Evolutionary conservation across 2,113 vertebrate species (phyloP).

Genomic region (Centrocercus urophasianus): DNA sequence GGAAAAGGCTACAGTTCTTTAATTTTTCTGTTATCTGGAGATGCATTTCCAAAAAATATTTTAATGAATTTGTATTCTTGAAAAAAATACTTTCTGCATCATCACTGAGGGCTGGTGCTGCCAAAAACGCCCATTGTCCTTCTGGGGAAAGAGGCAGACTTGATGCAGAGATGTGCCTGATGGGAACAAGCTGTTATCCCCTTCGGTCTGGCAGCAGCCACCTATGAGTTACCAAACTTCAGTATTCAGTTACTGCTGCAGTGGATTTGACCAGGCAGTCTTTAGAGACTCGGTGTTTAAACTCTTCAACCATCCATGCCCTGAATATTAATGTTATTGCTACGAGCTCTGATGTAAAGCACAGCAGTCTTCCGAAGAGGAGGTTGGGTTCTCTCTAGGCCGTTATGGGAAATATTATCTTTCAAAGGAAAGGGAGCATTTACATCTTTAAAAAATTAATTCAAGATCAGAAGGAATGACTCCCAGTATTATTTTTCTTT

Average conservation of each 20-base stretch:
- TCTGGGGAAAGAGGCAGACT: not conserved
- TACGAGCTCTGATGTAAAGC: not conserved
- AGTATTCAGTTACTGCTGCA: not conserved
- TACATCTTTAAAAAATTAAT: not conserved
- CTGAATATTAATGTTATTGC: not conserved
- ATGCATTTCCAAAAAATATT: conserved; percentile 16
- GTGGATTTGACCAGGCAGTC: not conserved
- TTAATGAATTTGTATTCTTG: conserved; percentile 5
- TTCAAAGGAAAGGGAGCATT: conserved; percentile 25
- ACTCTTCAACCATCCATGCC: not conserved
- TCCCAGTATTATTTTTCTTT: conserved; percentile 19
- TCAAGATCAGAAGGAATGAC: conserved; percentile 13
- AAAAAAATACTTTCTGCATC: not conserved
- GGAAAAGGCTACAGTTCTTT: conserved; percentile 11
- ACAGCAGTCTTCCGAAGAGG: not conserved
- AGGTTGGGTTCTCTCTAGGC: not conserved
- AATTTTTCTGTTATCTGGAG: conserved; percentile 5
- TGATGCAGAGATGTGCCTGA: not conserved
- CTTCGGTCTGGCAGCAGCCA: not conserved
- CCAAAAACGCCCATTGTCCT: not conserved
- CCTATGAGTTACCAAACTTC: not conserved
- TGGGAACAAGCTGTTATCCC: accelerated
- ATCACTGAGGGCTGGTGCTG: not conserved
- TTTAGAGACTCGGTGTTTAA: not conserved
- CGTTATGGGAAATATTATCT: not conserved